Percentiles rank a stretch among this genome's conserved stretches.
These are phyloP conservation scores for Tiliqua scincoides DNA, from an alignment of 2,113 vertebrate genomes.

Conservation along the genomic window DNA sequence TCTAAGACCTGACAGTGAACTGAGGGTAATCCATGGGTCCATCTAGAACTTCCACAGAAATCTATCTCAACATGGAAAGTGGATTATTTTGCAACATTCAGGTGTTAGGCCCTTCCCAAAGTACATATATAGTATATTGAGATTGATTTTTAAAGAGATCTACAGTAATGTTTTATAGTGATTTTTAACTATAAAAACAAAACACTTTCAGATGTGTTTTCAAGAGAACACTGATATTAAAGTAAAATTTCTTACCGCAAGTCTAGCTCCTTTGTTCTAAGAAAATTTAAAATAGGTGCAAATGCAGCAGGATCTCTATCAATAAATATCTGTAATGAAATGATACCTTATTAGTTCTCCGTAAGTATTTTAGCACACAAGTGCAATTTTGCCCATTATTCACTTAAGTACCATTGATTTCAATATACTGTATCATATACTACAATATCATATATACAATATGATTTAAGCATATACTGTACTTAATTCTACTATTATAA, in stretches of 20 bases:
- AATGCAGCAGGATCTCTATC: slow-evolving; percentile 97
- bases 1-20: not conserved
- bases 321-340: slow-evolving; percentile 93
- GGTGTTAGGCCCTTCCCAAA: not conserved
- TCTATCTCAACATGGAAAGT: not conserved
- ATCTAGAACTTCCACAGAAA: not conserved
- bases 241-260: slow-evolving; percentile 81
- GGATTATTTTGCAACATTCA: not conserved
- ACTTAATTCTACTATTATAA: not conserved
- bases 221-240: slow-evolving; percentile 1
- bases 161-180: not conserved
- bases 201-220: not conserved
- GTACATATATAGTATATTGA: not conserved
- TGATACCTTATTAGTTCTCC: slow-evolving; percentile 31
- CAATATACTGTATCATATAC: no score
- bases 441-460: no score
- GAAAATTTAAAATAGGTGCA: slow-evolving; percentile 98
- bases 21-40: not conserved
- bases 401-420: not conserved
- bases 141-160: not conserved
- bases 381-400: not conserved
- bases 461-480: no score
- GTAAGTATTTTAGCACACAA: not conserved
- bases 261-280: slow-evolving; percentile 97
- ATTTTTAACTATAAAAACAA: not conserved